A percentile compares a stretch with the other conserved stretches of the same genome.
phyloP scores from a whole-genome alignment of 2,113 vertebrate species.

The Cryptomyrus ogoouensis region DNA sequence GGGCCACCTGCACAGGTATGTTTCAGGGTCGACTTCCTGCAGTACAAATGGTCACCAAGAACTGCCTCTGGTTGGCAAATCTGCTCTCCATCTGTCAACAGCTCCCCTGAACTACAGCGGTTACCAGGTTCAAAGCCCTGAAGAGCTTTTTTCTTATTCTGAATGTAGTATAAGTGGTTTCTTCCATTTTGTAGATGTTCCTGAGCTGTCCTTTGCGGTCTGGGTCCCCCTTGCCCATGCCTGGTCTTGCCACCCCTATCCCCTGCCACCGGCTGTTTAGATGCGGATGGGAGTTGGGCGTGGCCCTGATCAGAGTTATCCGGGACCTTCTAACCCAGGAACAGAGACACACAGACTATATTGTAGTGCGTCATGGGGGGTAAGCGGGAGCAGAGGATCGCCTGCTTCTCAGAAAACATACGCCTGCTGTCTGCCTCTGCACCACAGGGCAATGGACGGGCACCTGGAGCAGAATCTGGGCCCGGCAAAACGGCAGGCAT shows the following conservation, averaged over 20 bases:
- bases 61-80: not conserved
- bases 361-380: not conserved
- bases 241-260: not conserved
- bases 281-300: not conserved
- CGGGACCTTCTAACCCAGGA: not conserved
- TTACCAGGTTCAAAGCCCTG: not conserved
- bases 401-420: not conserved
- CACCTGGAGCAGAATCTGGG: not conserved
- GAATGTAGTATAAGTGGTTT: not conserved
- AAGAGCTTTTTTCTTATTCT: not conserved
- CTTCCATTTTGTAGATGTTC: not conserved
- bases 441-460: not conserved
- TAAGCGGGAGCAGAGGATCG: not conserved
- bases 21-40: not conserved
- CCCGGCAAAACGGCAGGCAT: not conserved
- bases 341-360: not conserved
- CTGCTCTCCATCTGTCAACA: not conserved
- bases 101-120: not conserved
- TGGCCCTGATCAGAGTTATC: not conserved
- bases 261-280: not conserved
- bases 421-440: not conserved
- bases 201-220: not conserved
- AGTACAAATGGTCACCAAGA: not conserved
- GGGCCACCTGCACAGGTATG: no score
- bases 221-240: not conserved